phyloP scores from a whole-genome alignment of 2,888 invertebrate species.

The Pristionchus entomophagus region DNA sequence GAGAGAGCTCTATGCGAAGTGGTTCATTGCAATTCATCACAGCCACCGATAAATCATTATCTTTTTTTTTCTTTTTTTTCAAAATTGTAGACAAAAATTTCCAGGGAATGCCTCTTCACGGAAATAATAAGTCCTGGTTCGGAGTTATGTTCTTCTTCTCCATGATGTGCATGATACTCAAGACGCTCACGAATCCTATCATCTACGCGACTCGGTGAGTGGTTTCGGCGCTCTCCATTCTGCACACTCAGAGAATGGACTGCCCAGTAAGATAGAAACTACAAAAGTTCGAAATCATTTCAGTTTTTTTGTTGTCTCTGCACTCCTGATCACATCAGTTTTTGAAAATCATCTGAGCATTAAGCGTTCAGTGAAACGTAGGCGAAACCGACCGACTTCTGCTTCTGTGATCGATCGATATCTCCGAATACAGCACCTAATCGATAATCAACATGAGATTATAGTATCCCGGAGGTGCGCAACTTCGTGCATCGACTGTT shows the following conservation, averaged over 20 bases:
- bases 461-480: slow-evolving; percentile 17
- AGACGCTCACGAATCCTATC: slow-evolving; percentile 82
- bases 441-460: background rate
- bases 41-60: too few relatives aligned
- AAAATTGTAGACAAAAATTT: background rate
- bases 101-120: slow-evolving; percentile 59
- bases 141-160: slow-evolving; percentile 77
- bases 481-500: slow-evolving; percentile 19
- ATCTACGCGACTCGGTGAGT: slow-evolving; percentile 80
- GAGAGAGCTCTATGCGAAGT: too few relatives aligned
- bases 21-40: too few relatives aligned
- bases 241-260: background rate
- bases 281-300: background rate
- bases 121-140: background rate
- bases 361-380: background rate
- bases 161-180: slow-evolving; percentile 80
- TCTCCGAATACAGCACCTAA: background rate
- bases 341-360: background rate
- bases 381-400: background rate
- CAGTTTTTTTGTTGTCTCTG: background rate
- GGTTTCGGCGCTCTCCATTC: too few relatives aligned
- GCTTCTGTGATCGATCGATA: background rate
- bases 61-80: too few relatives aligned
- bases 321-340: background rate
- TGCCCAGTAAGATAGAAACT: background rate